phyloP scores from a whole-genome alignment of 2,888 invertebrate species.

The Dorcus hopei region DNA sequence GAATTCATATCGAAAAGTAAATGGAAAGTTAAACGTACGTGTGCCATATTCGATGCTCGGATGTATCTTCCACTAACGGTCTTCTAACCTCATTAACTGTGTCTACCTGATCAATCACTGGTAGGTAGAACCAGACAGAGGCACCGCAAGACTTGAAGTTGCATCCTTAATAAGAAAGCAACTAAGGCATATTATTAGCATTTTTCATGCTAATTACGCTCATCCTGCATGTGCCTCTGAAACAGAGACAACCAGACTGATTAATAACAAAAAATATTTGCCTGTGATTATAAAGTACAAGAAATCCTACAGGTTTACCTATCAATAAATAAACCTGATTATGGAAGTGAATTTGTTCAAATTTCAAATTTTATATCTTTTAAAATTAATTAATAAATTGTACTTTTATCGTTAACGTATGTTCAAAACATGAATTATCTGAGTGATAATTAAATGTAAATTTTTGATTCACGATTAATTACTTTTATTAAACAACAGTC shows the following conservation, averaged over 20 bases:
- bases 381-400: neutral
- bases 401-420: neutral
- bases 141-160: constrained; percentile 47
- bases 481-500: too few species aligned
- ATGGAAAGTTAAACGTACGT: constrained; percentile 4
- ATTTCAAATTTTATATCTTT: neutral
- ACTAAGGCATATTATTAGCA: constrained; percentile 49
- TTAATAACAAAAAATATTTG: constrained; percentile 33
- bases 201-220: constrained; percentile 49
- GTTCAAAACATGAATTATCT: neutral
- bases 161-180: constrained; percentile 36
- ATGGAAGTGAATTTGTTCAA: neutral
- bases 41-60: constrained; percentile 35
- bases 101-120: constrained; percentile 29
- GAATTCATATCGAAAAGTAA: constrained; percentile 1
- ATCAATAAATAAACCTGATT: neutral
- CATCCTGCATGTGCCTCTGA: constrained; percentile 85
- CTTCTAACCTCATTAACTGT: constrained; percentile 40
- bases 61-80: constrained; percentile 47
- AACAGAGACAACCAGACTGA: constrained; percentile 59
- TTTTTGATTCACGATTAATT: too few species aligned
- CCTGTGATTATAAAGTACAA: neutral
- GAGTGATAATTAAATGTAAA: too few species aligned
- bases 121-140: constrained; percentile 42
- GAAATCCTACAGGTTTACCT: neutral